A percentile compares a stretch with the other conserved stretches of the same genome.
phyloP scores from a whole-genome alignment of 2,797 vertebrate genomes.

The Allobates femoralis region DNA sequence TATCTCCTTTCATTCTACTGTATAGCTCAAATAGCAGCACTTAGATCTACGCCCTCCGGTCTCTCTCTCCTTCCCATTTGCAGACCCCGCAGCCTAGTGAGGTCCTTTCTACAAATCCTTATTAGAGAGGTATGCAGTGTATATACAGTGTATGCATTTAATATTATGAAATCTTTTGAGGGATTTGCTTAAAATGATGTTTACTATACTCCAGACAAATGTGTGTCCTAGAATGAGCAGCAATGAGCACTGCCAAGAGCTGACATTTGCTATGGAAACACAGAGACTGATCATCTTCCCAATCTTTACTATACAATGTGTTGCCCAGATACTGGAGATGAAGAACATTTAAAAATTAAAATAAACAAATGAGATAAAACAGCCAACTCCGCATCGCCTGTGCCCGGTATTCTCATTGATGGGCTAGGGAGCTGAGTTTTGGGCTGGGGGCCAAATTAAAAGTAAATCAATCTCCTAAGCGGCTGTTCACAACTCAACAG shows the following conservation, averaged over 20 bases:
- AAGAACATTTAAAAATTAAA: conserved; percentile 9
- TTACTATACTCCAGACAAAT: background rate
- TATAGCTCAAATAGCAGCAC: too few species aligned
- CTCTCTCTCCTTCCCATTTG: too few species aligned
- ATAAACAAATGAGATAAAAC: background rate
- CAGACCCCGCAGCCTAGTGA: too few species aligned
- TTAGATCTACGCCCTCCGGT: too few species aligned
- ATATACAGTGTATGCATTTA: too few species aligned
- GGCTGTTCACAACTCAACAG: background rate
- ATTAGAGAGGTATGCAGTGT: too few species aligned
- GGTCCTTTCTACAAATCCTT: too few species aligned
- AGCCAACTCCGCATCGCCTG: background rate
- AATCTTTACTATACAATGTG: background rate
- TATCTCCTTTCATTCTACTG: too few species aligned
- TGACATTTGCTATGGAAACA: conserved; percentile 24
- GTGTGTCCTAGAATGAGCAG: background rate
- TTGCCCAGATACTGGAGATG: background rate
- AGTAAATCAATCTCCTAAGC: conserved; percentile 15
- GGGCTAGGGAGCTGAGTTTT: background rate
- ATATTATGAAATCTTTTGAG: too few species aligned
- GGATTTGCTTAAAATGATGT: background rate
- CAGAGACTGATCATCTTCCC: background rate
- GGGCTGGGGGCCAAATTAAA: background rate
- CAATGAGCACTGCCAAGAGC: background rate
- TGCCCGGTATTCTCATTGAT: background rate